These are phyloP conservation scores for Asarcornis scutulata DNA, from an alignment of 2,113 vertebrate genomes.

Conservation along the genomic window DNA sequence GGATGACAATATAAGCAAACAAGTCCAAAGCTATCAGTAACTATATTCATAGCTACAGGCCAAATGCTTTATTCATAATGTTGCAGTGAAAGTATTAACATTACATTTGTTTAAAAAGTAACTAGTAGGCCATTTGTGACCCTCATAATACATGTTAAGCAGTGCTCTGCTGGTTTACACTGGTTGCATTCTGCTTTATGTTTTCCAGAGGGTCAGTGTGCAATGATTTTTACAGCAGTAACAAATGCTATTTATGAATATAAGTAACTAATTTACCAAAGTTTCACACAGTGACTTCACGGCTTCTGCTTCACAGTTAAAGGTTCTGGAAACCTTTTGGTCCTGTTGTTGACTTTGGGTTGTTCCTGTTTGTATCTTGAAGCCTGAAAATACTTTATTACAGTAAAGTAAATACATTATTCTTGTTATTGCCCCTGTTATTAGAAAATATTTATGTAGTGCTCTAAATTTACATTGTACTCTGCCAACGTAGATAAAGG, in stretches of 20 bases:
- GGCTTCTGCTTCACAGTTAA: constrained; percentile 31
- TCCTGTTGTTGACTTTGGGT: background rate
- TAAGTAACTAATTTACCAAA: constrained; percentile 76
- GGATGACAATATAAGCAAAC: background rate
- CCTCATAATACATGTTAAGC: constrained; percentile 71
- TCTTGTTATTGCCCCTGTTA: constrained; percentile 39
- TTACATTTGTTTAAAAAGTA: constrained; percentile 87
- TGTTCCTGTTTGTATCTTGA: background rate
- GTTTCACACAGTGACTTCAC: constrained; percentile 37
- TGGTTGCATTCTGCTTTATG: constrained; percentile 62
- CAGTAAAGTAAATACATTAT: constrained; percentile 9
- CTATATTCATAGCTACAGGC: constrained; percentile 43
- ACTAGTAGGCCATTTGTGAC: constrained; percentile 81
- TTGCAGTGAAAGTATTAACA: constrained; percentile 80
- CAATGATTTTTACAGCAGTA: constrained; percentile 28
- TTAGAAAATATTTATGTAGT: constrained; percentile 43
- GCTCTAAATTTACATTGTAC: background rate
- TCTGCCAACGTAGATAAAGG: constrained; percentile 2
- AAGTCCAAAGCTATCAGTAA: background rate
- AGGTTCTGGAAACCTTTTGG: constrained; percentile 7
- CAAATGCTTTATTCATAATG: constrained; percentile 74
- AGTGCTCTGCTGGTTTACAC: constrained; percentile 71
- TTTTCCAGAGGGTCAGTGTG: constrained; percentile 67
- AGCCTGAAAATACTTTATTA: background rate
- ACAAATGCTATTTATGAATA: constrained; percentile 48